Evolutionary conservation across 2,797 vertebrate species (phyloP).

Genomic region (Acanthopagrus latus): DNA sequence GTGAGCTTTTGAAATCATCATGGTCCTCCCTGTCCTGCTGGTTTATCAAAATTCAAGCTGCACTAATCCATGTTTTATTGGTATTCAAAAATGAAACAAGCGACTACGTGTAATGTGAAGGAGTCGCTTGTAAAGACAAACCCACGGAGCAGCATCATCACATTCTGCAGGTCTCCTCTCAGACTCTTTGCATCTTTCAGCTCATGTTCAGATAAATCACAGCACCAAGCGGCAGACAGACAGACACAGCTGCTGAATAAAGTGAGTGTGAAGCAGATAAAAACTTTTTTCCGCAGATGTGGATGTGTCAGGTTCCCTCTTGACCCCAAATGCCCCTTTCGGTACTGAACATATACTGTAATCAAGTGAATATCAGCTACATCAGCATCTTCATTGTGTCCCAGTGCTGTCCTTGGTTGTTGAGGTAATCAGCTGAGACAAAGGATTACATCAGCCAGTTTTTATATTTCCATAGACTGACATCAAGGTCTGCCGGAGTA

Average conservation of each 20-base stretch:
- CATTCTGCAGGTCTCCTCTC: background rate
- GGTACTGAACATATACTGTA: no score
- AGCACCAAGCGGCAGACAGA: background rate
- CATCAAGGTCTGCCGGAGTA: no score
- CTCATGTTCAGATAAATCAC: background rate
- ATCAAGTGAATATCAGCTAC: no score
- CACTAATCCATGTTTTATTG: background rate
- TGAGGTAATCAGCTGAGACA: no score
- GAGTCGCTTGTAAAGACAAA: background rate
- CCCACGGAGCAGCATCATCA: background rate
- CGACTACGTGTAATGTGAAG: background rate
- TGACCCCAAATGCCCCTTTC: no score
- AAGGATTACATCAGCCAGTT: no score
- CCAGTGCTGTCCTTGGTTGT: no score
- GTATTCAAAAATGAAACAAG: background rate
- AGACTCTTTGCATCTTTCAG: background rate
- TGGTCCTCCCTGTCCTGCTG: background rate
- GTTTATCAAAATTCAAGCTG: conserved; percentile 10
- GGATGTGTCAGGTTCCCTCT: no score
- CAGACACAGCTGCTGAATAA: background rate
- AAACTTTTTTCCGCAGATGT: background rate
- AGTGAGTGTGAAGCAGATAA: background rate
- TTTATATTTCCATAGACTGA: no score
- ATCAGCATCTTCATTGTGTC: no score
- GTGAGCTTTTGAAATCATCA: background rate